Evolutionary conservation across 1,140 invertebrate species (phyloP).

Genomic region (Drosophila biarmipes): DNA sequence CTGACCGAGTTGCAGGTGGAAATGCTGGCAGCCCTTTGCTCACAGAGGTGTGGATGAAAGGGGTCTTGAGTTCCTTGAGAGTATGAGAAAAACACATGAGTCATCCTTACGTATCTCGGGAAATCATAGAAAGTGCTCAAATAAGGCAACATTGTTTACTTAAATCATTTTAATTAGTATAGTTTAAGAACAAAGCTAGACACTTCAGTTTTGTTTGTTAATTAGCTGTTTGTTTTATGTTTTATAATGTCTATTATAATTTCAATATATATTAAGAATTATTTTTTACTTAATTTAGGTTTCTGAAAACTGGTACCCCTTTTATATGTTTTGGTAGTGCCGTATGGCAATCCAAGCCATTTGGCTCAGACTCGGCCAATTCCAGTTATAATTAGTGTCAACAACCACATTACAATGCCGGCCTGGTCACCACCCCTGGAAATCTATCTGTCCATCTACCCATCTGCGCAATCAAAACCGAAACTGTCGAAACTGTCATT

Average conservation of each 20-base stretch:
- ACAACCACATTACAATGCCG: slow-evolving; percentile 79
- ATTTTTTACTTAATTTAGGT: too few species aligned
- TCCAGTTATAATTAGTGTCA: slow-evolving; percentile 83
- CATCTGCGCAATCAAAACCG: slow-evolving; percentile 66
- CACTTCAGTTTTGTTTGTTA: too few species aligned
- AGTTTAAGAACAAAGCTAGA: too few species aligned
- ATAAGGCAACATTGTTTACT: too few species aligned
- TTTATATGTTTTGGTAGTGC: neutral
- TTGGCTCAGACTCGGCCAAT: slow-evolving; percentile 58
- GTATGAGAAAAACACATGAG: too few species aligned
- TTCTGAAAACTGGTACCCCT: neutral
- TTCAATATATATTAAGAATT: too few species aligned
- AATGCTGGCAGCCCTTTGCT: slow-evolving; percentile 39
- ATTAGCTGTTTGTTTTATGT: too few species aligned
- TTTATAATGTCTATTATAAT: too few species aligned
- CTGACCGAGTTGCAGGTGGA: slow-evolving; percentile 81
- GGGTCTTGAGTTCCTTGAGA: neutral
- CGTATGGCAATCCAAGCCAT: slow-evolving; percentile 21
- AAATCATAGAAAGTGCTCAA: too few species aligned
- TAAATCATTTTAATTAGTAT: too few species aligned
- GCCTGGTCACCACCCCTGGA: slow-evolving; percentile 17
- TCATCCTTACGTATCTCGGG: too few species aligned
- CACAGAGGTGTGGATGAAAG: slow-evolving; percentile 16
- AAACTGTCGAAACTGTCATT: slow-evolving; percentile 79
- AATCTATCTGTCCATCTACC: slow-evolving; percentile 4